A percentile compares a stretch with the other conserved stretches of the same genome.
phyloP scores from a whole-genome alignment of 2,888 invertebrate species.

The Invenusta paracnida region DNA sequence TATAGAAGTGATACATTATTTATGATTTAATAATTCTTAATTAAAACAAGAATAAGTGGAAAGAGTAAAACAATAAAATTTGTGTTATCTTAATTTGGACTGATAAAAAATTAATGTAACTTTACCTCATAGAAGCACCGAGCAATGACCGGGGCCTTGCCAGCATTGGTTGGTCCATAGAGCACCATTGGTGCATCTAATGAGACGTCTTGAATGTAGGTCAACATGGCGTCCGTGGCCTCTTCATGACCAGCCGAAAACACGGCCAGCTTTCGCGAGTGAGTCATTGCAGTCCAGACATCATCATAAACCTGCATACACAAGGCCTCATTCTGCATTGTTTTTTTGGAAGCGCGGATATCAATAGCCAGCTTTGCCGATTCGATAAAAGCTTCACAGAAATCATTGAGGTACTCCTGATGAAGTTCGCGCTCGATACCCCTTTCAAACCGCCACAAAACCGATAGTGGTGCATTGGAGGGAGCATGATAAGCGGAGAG shows the following conservation, averaged over 20 bases:
- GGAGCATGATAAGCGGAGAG: slow-evolving; percentile 10
- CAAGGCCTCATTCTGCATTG: slow-evolving; percentile 21
- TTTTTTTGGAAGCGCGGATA: neutral
- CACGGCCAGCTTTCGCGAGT: slow-evolving; percentile 20
- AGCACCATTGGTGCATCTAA: slow-evolving; percentile 40
- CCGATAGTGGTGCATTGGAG: slow-evolving; percentile 42
- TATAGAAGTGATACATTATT: too few species aligned
- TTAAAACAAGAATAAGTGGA: too few species aligned
- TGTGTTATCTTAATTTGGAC: too few species aligned
- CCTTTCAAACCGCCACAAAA: slow-evolving; percentile 56
- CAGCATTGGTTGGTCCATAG: slow-evolving; percentile 40
- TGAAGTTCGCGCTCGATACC: slow-evolving; percentile 54
- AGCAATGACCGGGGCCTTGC: slow-evolving; percentile 43
- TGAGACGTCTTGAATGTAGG: slow-evolving; percentile 31
- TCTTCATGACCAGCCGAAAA: slow-evolving; percentile 39
- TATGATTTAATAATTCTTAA: too few species aligned
- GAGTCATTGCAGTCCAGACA: slow-evolving; percentile 31
- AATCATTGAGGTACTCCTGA: slow-evolving; percentile 51
- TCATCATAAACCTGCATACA: slow-evolving; percentile 33
- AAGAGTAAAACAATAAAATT: too few species aligned
- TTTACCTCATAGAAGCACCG: slow-evolving; percentile 39
- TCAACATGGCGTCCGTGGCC: slow-evolving; percentile 28
- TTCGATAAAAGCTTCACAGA: slow-evolving; percentile 47
- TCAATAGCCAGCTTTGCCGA: slow-evolving; percentile 26
- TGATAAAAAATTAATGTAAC: too few species aligned